phyloP scores from a whole-genome alignment of 1,140 invertebrate genomes.

The Cecropterus lyciades region DNA sequence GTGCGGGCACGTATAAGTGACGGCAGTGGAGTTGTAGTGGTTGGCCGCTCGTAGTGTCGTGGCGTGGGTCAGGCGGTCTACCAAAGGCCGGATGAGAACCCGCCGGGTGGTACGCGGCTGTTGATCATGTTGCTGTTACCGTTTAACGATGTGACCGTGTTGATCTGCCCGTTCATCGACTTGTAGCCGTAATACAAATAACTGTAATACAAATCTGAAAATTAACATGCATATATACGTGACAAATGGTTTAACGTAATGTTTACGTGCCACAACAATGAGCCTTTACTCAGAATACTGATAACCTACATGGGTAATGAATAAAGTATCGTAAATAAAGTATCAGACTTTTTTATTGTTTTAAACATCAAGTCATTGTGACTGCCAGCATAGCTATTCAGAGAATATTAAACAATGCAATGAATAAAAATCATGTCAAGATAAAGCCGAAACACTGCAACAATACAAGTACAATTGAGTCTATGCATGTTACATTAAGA shows the following conservation, averaged over 20 bases:
- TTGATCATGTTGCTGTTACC: constrained; percentile 72
- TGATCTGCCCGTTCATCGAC: constrained; percentile 82
- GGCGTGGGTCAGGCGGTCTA: constrained; percentile 52
- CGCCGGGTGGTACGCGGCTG: constrained; percentile 79
- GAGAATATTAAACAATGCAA: too few species aligned
- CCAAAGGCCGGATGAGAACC: constrained; percentile 81
- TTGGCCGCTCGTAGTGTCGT: constrained; percentile 38
- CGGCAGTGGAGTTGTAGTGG: constrained; percentile 41
- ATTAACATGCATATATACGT: background rate
- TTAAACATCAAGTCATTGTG: too few species aligned
- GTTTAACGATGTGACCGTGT: constrained; percentile 79
- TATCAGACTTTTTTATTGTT: too few species aligned
- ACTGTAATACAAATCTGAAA: too few species aligned
- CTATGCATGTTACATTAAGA: background rate
- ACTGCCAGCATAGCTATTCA: too few species aligned
- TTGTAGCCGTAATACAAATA: constrained; percentile 74
- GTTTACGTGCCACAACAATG: constrained; percentile 6
- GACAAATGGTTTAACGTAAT: background rate
- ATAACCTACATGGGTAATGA: background rate
- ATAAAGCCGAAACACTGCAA: too few species aligned
- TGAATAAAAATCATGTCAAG: too few species aligned
- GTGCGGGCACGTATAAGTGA: constrained; percentile 11
- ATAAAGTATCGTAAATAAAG: too few species aligned
- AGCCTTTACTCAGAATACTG: background rate
- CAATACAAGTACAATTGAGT: background rate